Base-by-base conservation (phyloP, 2,888 invertebrate species). In the Aelia acuminata region DNA sequence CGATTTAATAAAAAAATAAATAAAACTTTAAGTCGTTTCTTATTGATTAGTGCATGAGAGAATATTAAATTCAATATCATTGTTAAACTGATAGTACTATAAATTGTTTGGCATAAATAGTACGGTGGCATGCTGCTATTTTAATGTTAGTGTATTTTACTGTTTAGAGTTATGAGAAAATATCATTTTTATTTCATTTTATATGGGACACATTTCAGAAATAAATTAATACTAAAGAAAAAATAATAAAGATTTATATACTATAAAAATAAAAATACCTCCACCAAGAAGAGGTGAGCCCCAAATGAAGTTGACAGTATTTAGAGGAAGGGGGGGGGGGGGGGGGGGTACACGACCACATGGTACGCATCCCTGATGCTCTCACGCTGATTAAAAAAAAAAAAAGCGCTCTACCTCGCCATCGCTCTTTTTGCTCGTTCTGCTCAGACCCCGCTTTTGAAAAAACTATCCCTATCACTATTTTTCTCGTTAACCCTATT, bases 321-420 rank as follows among this genome's bases (percentile, higher is more conserved):
- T 70, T 26, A 31, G n/a, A n/a, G n/a, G n/a, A n/a, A n/a, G n/a
- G n/a, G 15, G 31, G n/a, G n/a, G n/a, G 2, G 11, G 15, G 13
- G 8, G 20, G 10, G 57, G 31, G 1, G 7, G 18, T 1, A 35
- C 3, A 1, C 31, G 1, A 31, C 31, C 63, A 70, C 63, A 70
- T 35, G 35, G 31, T 70, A 35, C 63, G 63, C 31, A 70, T 35
- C 63, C 35, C 31, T 70, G 35, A 70, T 70, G 63, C 35, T 70
- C 35, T 35, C 63, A 70, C 18, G 7, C 63, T 70, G 35, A 70
- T 70, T 70, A 70, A 20, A 70, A 70, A 70, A 70, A 70, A 70
- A 35, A n/a, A n/a, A n/a, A n/a, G n/a, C n/a, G n/a, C 18, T 31
- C 63, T 35, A 70, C 4, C 63, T 31, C 31, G 18, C 31, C 63